Evolutionary conservation across 2,797 vertebrate genomes (phyloP).

Genomic region (Sebastes nivosus): DNA sequence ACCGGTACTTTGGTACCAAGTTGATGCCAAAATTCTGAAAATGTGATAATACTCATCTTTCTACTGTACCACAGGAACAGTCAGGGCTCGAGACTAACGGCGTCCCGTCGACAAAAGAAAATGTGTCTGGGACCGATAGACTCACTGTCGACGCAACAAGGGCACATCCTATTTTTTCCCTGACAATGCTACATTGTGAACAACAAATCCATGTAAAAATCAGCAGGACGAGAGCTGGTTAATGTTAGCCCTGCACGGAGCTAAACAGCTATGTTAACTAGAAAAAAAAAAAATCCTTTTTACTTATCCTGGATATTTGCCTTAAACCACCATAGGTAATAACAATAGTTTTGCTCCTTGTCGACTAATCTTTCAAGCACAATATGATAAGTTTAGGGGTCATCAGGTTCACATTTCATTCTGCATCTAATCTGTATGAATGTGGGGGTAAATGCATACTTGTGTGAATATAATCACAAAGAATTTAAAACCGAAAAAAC

Average conservation of each 20-base stretch:
- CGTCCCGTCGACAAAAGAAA: neutral
- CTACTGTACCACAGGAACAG: neutral
- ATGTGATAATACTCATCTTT: neutral
- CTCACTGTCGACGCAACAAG: neutral
- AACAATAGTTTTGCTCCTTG: neutral
- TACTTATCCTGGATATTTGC: neutral
- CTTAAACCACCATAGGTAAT: neutral
- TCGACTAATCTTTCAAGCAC: constrained; percentile 17
- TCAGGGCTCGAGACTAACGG: neutral
- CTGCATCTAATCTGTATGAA: constrained; percentile 1
- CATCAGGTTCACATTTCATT: neutral
- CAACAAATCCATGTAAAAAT: neutral
- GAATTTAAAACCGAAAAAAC: constrained; percentile 17
- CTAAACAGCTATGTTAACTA: neutral
- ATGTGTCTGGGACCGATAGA: no score
- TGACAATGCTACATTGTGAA: neutral
- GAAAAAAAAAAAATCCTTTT: neutral
- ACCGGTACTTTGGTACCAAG: neutral
- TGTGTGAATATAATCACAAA: constrained; percentile 6
- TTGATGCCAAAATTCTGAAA: neutral
- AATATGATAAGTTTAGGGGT: neutral
- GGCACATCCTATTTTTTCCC: neutral
- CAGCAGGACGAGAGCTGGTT: neutral
- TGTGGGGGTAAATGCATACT: neutral
- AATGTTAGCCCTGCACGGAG: neutral